Conservation (phyloP, 2,113 vertebrate genomes). For the Carettochelys insculpta region DNA sequence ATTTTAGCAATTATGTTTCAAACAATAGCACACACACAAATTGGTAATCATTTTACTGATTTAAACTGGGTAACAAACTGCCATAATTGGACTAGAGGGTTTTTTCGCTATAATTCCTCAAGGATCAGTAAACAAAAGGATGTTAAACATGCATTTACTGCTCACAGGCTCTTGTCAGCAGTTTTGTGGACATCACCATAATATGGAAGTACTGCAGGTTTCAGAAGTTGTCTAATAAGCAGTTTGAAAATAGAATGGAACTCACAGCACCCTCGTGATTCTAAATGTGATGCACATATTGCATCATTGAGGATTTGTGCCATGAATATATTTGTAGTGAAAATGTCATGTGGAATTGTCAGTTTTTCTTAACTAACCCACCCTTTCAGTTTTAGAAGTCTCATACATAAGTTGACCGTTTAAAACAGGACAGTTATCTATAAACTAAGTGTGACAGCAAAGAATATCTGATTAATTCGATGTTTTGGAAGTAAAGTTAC, state of each 20-base stretch:
- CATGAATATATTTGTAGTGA: constrained; percentile 5
- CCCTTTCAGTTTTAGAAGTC: background rate
- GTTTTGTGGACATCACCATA: constrained; percentile 15
- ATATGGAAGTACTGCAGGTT: constrained; percentile 29
- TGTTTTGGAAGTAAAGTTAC: background rate
- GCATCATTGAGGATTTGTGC: constrained; percentile 25
- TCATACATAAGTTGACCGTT: background rate
- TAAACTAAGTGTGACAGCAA: background rate
- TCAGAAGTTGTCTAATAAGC: constrained; percentile 43
- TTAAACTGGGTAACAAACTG: constrained; percentile 25
- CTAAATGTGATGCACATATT: constrained; percentile 18
- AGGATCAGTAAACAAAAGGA: constrained; percentile 53
- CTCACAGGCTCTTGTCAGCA: constrained; percentile 42
- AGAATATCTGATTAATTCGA: background rate
- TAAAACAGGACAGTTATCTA: background rate
- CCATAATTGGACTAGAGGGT: background rate
- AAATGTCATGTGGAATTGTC: constrained; percentile 5
- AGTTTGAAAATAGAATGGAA: constrained; percentile 43
- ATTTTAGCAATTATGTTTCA: constrained; percentile 22
- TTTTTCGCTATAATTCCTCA: background rate
- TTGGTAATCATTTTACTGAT: constrained; percentile 35
- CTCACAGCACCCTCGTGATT: constrained; percentile 5
- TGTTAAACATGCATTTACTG: constrained; percentile 41
- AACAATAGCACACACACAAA: background rate
- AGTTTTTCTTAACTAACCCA: constrained; percentile 33